Base-by-base conservation (phyloP, 92 coral and sea anemone species). In the Isaurus tuberculatus region DNA sequence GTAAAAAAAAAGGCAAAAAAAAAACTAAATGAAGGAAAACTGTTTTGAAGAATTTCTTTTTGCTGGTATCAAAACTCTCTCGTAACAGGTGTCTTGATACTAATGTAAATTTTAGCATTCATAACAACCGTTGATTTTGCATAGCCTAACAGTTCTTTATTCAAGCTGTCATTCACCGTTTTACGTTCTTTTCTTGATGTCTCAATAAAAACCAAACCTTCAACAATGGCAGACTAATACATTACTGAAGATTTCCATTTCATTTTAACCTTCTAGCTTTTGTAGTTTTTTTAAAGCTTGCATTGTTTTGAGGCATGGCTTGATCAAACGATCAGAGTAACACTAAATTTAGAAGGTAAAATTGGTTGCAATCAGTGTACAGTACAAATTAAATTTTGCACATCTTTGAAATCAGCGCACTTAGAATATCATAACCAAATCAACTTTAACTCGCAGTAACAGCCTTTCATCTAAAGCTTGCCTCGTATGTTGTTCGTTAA, bases 71-170 rank as follows among this genome's bases (percentile, higher is more conserved):
- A 75, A 55, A 53, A 53, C 55, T 7, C 46, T 73, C 60, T 9
- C 20, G 20, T 75, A 32, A 69, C 82, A 58, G 82, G 82, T 77
- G 82, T 58, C 60, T 77, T 77, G 82, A 22, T 77, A 77, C 60
- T 40, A 77, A 77, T 77, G 69, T 40, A 77, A 77, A 77, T 58
- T 58, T 33, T 27, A 19, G 27, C 49, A 77, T 58, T 77, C 70
- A 77, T 70, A 77, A 77, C 57, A 77, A 77, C 51, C 60, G 53
- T 77, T 77, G 69, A 51, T 77, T 77, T 77, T 58, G 82, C 70
- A 77, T 77, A 77, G 58, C 55, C 70, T 23, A 77, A 32, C 64
- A 30, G 23, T 29, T 77, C 42, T 55, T 77, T 77, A 70, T 77
- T 77, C 0, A 20, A 61, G 17, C 82, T 58, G 82, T 57, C 82